These are phyloP conservation scores for Platichthys flesus DNA, from an alignment of 2,113 vertebrate species.

Conservation along the genomic window DNA sequence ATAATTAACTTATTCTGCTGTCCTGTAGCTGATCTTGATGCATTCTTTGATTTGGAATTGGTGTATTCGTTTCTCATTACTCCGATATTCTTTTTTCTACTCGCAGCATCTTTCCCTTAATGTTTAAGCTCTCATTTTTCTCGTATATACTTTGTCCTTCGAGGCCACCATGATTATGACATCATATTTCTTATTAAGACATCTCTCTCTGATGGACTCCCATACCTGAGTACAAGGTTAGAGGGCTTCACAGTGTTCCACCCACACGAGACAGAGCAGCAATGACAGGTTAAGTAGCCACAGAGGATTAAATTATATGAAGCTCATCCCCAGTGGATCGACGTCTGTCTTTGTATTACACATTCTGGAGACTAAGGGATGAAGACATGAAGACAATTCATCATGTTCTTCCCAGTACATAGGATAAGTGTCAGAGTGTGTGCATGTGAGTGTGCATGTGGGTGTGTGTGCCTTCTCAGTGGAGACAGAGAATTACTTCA, in stretches of 20 bases:
- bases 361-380: conserved; percentile 41
- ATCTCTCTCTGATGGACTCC: neutral
- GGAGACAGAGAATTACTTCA: neutral
- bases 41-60: neutral
- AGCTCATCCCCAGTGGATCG: conserved; percentile 52
- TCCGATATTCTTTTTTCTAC: neutral
- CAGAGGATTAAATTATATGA: conserved; percentile 60
- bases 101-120: neutral
- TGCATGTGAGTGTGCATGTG: neutral
- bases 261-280: conserved; percentile 43
- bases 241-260: conserved; percentile 36
- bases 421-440: conserved; percentile 19
- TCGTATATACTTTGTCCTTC: neutral
- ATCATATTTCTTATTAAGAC: neutral
- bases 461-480: neutral
- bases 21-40: neutral
- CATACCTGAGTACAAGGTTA: conserved; percentile 33
- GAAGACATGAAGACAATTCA: conserved; percentile 45
- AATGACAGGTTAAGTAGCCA: conserved; percentile 63
- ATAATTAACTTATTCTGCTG: neutral
- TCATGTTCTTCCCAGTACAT: conserved; percentile 37
- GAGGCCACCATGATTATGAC: neutral
- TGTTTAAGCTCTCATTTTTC: neutral
- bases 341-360: conserved; percentile 52
- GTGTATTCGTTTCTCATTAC: neutral